Conservation (phyloP, 1,140 invertebrate genomes). For the Cryptotermes secundus region DNA sequence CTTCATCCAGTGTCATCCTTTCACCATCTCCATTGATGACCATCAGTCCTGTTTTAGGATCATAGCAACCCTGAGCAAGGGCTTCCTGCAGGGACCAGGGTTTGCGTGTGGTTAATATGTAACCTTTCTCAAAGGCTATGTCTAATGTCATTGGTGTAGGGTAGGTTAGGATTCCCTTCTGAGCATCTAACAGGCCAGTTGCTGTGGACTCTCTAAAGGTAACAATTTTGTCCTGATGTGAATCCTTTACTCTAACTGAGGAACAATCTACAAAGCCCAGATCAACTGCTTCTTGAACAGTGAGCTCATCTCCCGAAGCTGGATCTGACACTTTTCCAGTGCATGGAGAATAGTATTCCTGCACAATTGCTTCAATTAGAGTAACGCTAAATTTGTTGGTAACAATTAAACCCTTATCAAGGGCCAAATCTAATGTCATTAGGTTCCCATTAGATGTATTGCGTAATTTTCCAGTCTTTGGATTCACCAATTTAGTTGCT, state of each 20-base stretch:
- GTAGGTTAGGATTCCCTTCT: constrained; percentile 64
- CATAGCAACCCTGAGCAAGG: constrained; percentile 77
- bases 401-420: constrained; percentile 66
- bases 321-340: constrained; percentile 81
- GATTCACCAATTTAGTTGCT: constrained; percentile 64
- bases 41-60: constrained; percentile 71
- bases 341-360: constrained; percentile 74
- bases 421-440: constrained; percentile 67
- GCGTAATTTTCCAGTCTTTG: constrained; percentile 63
- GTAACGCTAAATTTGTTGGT: constrained; percentile 69
- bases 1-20: constrained; percentile 74
- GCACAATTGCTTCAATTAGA: constrained; percentile 72
- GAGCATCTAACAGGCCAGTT: constrained; percentile 66
- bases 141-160: constrained; percentile 69
- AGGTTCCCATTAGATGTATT: constrained; percentile 66
- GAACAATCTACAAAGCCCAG: constrained; percentile 69
- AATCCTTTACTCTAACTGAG: constrained; percentile 71
- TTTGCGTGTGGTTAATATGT: constrained; percentile 70
- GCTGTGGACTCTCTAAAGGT: constrained; percentile 68
- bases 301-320: constrained; percentile 69
- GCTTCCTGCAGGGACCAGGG: constrained; percentile 84
- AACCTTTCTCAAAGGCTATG: constrained; percentile 74
- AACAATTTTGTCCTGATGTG: constrained; percentile 65
- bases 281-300: constrained; percentile 69
- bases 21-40: constrained; percentile 66